Percentiles rank a stretch among this genome's conserved stretches.
These are phyloP conservation scores for Cavia porcellus DNA, from an alignment of 2,113 vertebrate genomes.

Conservation along the genomic window DNA sequence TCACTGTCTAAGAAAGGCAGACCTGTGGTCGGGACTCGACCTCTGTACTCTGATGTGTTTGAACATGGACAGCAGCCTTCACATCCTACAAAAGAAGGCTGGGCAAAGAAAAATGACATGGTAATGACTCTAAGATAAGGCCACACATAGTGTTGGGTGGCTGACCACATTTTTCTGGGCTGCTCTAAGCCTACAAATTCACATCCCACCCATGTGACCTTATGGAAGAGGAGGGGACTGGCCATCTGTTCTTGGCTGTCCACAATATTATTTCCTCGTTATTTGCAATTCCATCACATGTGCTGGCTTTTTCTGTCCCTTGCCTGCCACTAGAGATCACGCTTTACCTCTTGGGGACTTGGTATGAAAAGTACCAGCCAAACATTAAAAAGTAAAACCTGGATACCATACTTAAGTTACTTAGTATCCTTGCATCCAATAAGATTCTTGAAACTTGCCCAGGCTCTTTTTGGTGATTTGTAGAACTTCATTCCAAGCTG, in stretches of 20 bases:
- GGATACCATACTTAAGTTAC: background rate
- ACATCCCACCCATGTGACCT: background rate
- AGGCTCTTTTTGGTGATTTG: background rate
- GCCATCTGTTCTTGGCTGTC: background rate
- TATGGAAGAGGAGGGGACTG: background rate
- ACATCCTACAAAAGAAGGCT: conserved; percentile 59
- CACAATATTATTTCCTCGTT: conserved; percentile 14
- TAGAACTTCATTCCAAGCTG: background rate
- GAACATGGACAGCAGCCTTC: conserved; percentile 52
- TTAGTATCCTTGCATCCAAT: background rate
- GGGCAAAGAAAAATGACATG: conserved; percentile 65
- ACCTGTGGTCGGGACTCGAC: conserved; percentile 72
- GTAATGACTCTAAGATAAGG: background rate
- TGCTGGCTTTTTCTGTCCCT: background rate
- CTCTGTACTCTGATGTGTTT: conserved; percentile 75
- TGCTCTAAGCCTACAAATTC: background rate
- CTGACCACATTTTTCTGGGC: conserved; percentile 3
- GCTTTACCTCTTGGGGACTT: background rate
- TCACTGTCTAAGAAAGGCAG: conserved; percentile 70
- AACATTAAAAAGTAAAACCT: conserved; percentile 35
- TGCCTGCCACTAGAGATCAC: background rate
- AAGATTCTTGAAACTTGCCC: background rate
- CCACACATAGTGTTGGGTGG: background rate
- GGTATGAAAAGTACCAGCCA: background rate
- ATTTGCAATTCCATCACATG: background rate